A percentile compares a stretch with the other conserved stretches of the same genome.
Conservation (phyloP, 1,140 invertebrate genomes). For the Anoplophora glabripennis region DNA sequence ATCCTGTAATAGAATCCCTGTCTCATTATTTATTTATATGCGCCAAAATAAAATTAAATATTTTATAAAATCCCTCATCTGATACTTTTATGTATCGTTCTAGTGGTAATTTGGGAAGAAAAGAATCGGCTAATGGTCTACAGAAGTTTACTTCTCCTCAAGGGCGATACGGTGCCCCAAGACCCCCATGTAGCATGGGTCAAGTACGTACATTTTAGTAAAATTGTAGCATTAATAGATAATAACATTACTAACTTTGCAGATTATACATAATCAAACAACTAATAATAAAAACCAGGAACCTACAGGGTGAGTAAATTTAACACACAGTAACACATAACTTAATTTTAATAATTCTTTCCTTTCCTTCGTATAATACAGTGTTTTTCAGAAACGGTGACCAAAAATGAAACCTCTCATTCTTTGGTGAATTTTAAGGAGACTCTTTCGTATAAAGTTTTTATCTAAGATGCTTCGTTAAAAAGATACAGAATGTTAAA, state of each 20-base stretch:
- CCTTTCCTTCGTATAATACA: conserved; percentile 1
- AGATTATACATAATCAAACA: conserved; percentile 49
- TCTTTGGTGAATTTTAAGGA: too few species aligned
- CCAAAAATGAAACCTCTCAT: too few species aligned
- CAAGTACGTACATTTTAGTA: conserved; percentile 51
- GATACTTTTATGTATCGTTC: conserved; percentile 1
- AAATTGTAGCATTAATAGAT: conserved; percentile 22
- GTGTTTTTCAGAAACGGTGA: too few species aligned
- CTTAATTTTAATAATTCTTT: background rate
- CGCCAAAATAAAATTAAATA: too few species aligned
- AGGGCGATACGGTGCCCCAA: conserved; percentile 60
- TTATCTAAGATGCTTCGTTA: too few species aligned
- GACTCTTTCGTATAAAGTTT: too few species aligned
- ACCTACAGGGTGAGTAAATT: conserved; percentile 39
- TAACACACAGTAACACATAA: background rate
- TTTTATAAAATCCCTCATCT: too few species aligned
- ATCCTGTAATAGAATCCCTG: too few species aligned
- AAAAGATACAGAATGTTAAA: too few species aligned
- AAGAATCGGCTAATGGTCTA: conserved; percentile 44
- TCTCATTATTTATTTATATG: too few species aligned
- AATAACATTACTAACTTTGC: conserved; percentile 16
- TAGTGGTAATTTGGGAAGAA: conserved; percentile 22
- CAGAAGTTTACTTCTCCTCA: conserved; percentile 42
- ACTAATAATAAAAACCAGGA: conserved; percentile 36
- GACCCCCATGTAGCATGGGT: conserved; percentile 64